Evolutionary conservation across 2,797 vertebrate species (phyloP).

Genomic region (Gymnocypris eckloni): DNA sequence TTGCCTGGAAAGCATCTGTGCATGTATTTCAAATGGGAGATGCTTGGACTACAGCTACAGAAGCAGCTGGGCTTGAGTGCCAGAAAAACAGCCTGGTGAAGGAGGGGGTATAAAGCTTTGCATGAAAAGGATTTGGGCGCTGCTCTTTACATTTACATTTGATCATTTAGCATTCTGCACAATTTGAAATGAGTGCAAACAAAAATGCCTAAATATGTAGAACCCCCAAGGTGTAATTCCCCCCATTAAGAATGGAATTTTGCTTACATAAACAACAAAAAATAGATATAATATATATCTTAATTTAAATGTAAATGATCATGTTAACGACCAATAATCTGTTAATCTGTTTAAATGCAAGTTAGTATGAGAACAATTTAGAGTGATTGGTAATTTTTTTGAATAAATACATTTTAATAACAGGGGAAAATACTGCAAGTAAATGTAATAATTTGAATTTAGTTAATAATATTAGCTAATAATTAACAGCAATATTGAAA

Average conservation of each 20-base stretch:
- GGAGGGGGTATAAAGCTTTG: slow-evolving; percentile 48
- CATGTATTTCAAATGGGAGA: slow-evolving; percentile 32
- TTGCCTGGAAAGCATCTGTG: slow-evolving; percentile 55
- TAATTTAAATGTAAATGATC: too few relatives aligned
- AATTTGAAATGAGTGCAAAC: not conserved
- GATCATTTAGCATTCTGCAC: slow-evolving; percentile 10
- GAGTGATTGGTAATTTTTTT: not conserved
- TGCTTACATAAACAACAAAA: not conserved
- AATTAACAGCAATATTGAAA: not conserved
- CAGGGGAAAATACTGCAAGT: too few relatives aligned
- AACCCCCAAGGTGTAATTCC: not conserved
- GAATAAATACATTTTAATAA: too few relatives aligned
- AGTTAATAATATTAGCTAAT: not conserved
- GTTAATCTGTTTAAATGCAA: not conserved
- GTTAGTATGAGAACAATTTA: not conserved
- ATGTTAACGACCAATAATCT: not conserved
- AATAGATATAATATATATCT: too few relatives aligned
- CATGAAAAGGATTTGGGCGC: slow-evolving; percentile 58
- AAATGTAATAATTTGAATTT: not conserved
- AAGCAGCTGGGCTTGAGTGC: slow-evolving; percentile 47
- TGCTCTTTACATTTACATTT: slow-evolving; percentile 17
- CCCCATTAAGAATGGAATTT: not conserved
- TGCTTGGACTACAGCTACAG: slow-evolving; percentile 32
- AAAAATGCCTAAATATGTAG: not conserved
- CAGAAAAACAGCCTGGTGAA: slow-evolving; percentile 49